Conservation (phyloP, 37 sponge, comb jelly and placozoan genomes). For the Bolinopsis microptera region DNA sequence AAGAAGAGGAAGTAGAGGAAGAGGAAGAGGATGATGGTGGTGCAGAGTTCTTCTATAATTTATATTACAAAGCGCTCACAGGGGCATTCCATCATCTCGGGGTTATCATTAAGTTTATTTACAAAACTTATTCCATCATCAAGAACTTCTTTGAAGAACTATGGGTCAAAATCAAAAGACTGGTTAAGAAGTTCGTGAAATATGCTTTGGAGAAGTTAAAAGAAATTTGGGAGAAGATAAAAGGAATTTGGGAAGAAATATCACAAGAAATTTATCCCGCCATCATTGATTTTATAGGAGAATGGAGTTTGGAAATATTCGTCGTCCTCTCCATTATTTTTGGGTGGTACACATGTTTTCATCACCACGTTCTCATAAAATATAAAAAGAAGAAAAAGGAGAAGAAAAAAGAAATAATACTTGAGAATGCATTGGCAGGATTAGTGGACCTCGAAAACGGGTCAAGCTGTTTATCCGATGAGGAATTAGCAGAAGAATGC, state of each 20-base stretch:
- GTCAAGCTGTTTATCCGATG: too few relatives aligned
- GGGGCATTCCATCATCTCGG: not conserved
- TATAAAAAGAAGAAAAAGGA: not conserved
- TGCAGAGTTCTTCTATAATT: not conserved
- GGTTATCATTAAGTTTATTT: not conserved
- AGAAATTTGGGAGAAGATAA: too few relatives aligned
- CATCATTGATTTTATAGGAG: not conserved
- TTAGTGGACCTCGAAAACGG: not conserved
- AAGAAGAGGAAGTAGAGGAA: too few relatives aligned
- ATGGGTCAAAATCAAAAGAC: too few relatives aligned
- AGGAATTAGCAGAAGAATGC: too few relatives aligned
- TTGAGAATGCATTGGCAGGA: not conserved
- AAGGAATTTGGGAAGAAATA: too few relatives aligned
- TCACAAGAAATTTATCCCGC: too few relatives aligned
- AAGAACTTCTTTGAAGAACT: not conserved
- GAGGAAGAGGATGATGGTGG: too few relatives aligned
- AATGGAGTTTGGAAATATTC: not conserved
- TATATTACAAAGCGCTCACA: not conserved
- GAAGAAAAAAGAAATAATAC: not conserved
- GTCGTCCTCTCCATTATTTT: not conserved
- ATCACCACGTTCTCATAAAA: not conserved
- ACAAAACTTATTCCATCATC: not conserved
- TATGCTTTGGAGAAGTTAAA: too few relatives aligned
- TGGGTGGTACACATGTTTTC: not conserved
- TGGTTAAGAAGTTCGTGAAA: too few relatives aligned